phyloP scores from a whole-genome alignment of 92 coral and sea anemone species.

The Isaurus tuberculatus region DNA sequence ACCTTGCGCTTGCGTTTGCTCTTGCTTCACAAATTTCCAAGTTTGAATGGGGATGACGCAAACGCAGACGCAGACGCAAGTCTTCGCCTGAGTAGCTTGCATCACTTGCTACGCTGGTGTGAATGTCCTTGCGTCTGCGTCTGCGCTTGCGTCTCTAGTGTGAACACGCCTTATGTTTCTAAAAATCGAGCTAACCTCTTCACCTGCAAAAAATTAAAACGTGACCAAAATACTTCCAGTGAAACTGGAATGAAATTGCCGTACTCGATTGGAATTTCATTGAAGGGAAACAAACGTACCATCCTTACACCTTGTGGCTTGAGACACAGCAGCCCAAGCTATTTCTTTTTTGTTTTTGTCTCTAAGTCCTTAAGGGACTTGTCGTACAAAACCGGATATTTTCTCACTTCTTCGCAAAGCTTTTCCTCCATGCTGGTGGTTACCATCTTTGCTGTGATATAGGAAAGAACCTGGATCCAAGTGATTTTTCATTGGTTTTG shows the following conservation, averaged over 20 bases:
- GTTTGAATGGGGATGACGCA: too few relatives aligned
- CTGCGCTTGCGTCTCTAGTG: too few relatives aligned
- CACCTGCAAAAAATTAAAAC: slow-evolving; percentile 11
- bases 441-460: not conserved
- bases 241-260: slow-evolving; percentile 5
- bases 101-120: too few relatives aligned
- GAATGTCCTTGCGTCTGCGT: too few relatives aligned
- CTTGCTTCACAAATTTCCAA: too few relatives aligned
- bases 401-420: slow-evolving; percentile 4
- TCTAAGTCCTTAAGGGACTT: not conserved
- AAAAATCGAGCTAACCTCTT: slow-evolving; percentile 25
- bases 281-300: slow-evolving; percentile 4
- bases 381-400: not conserved
- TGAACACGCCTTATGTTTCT: slow-evolving; percentile 11
- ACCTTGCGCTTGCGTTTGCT: too few relatives aligned
- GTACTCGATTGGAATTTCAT: slow-evolving; percentile 6
- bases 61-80: too few relatives aligned
- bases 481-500: not conserved
- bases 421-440: not conserved
- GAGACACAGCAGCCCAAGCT: slow-evolving; percentile 12
- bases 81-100: too few relatives aligned
- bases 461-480: not conserved
- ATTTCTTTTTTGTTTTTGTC: not conserved
- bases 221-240: slow-evolving; percentile 15
- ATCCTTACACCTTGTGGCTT: slow-evolving; percentile 9